Base-by-base conservation (phyloP, 2,113 vertebrate genomes). In the Arenaria interpres region DNA sequence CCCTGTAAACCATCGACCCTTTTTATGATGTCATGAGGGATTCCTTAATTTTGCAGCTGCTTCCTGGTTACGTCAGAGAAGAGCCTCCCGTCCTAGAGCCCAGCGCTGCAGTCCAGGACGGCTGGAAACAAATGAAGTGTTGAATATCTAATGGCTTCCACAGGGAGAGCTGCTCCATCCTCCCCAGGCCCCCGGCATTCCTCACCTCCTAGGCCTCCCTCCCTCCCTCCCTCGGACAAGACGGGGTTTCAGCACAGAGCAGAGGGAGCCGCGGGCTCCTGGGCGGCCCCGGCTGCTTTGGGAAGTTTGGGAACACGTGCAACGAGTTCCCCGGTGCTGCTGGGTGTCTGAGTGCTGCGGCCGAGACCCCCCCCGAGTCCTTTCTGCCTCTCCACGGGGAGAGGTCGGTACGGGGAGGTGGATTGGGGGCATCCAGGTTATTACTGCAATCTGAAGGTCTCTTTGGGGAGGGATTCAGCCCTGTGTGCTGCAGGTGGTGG, bases 31-130 rank as follows among this genome's bases (percentile, higher is more conserved):
- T 98, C 98, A 98, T 98, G 97, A 98, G 98, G 98, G 98, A 98
- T 98, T 98, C 98, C 98, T 98, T 98, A 98, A 98, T 98, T 98
- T 98, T 98, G 98, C 98, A 98, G 98, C 98, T 98, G 98, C 98
- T 98, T 98, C 98, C 98, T 98, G 98, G 97, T 98, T 98, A 98
- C 98, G 97, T 98, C 98, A 98, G 98, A 98, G 98, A 98, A 97
- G 97, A 98, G 97, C 97, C 97, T 98, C 97, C 97, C 94, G 93
- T 98, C 96, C 97, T 95, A 94, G 96, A 98, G 97, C 98, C 94
- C 95, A 78, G 97, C 33, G n/a, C 95, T 96, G 94, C 66, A 88
- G 95, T 97, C 96, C 96, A 97, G 90, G 82, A 97, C 84, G 97
- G 97, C 97, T 98, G 97, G 97, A 98, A 98, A 98, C 98, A 98